Base-by-base conservation (phyloP, 2,113 vertebrate species). In the Odontophorus gujanensis region DNA sequence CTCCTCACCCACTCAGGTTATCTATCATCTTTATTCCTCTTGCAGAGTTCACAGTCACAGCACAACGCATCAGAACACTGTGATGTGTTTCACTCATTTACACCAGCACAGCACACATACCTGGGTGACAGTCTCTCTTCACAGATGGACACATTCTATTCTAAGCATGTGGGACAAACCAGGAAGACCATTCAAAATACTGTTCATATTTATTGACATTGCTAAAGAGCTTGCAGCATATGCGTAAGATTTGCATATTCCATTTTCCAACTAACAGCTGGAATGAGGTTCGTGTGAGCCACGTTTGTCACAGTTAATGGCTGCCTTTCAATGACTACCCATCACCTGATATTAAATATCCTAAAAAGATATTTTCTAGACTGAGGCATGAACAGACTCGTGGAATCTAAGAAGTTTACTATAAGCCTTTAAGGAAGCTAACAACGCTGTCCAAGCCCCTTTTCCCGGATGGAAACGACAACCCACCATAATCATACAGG, bases 341-440 rank as follows among this genome's bases (percentile, higher is more conserved):
- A 65, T 84, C 65, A 75, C 50, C 62, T 78, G 85, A 90, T 65
- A 93, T 57, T 90, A 81, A 84, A 89, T 92, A 92, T 32, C 96
- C 95, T 96, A 95, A 90, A 85, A 86, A 93, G 80, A 92, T 94
- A 87, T 84, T 87, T 58, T 53, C 92, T 95, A 96, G 20, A 18
- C 13, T 81, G 86, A 89, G 80, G 80, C 91, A 84, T 94, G 77
- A 95, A 95, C 43, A 96, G 91, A 93, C 72, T 90, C 25, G 0
- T 89, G 87, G 91, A 95, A 95, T 85, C 86, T 89, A 94, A 48
- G 43, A 40, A 61, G 51, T 72, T 84, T 61, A 81, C 94, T 95
- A 85, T 20, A 98, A 76, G 55, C 72, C 96, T 89, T 98, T 98
- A 21, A 99, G 63, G 84, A 98, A 99, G 47, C 92, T 95, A 40